Percentiles rank a stretch among this genome's conserved stretches.
phyloP scores from a whole-genome alignment of 2,113 vertebrate genomes.

The Hydropotes inermis region DNA sequence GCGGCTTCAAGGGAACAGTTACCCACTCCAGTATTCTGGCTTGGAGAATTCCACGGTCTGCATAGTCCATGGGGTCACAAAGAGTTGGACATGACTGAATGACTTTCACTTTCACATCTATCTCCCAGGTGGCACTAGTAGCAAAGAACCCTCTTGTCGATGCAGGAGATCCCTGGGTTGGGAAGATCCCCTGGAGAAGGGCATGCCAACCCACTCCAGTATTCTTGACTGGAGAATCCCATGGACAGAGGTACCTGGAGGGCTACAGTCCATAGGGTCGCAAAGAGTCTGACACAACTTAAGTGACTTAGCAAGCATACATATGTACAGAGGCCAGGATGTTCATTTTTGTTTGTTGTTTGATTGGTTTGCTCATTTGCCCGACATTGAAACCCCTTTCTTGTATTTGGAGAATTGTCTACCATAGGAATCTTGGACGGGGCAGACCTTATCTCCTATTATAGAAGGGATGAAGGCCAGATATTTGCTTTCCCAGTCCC shows the following conservation, averaged over 20 bases:
- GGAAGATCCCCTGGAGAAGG: neutral
- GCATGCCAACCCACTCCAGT: neutral
- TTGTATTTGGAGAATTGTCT: neutral
- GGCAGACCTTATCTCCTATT: neutral
- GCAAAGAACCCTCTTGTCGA: neutral
- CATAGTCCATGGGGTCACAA: neutral
- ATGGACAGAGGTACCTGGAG: neutral
- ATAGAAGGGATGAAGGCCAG: neutral
- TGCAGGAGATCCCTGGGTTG: neutral
- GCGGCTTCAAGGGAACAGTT: neutral
- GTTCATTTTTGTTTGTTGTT: neutral
- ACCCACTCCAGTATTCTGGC: neutral
- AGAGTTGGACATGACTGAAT: neutral
- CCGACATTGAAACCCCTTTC: neutral
- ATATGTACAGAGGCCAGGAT: neutral
- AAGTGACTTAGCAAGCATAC: neutral
- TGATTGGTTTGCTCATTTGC: neutral
- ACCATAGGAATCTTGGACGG: neutral
- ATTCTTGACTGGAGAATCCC: neutral
- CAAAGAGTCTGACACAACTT: neutral
- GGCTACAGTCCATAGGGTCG: rapidly evolving
- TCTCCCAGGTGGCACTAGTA: neutral
- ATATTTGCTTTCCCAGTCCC: neutral
- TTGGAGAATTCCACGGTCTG: neutral
- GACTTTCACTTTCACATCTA: neutral